A percentile compares a stretch with the other conserved stretches of the same genome.
Evolutionary conservation across 2,888 invertebrate species (phyloP).

Genomic region (Allygus modestus): DNA sequence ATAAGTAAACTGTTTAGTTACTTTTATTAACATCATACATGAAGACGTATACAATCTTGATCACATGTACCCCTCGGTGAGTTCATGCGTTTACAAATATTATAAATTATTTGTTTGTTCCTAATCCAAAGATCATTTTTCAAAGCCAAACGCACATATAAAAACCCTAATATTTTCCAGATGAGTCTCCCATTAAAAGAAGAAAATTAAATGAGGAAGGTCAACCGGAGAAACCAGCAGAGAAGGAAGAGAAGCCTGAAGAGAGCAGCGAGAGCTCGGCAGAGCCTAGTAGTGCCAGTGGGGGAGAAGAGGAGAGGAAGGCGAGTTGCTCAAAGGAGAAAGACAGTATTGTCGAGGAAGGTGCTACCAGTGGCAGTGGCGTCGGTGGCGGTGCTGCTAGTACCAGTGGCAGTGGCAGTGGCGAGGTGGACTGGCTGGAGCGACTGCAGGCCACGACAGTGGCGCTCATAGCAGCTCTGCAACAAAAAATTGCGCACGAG

Average conservation of each 20-base stretch:
- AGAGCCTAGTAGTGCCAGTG: background rate
- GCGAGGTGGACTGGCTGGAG: constrained; percentile 60
- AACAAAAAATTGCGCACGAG: constrained; percentile 60
- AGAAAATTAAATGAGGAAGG: constrained; percentile 53
- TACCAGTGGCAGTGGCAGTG: background rate
- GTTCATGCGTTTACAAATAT: no score
- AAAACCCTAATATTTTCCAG: constrained; percentile 28
- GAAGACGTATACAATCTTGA: no score
- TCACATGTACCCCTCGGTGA: no score
- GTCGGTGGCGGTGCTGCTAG: background rate
- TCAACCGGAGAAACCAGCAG: background rate
- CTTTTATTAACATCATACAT: no score
- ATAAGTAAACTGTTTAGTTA: no score
- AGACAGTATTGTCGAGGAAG: background rate
- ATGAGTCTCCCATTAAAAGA: constrained; percentile 59
- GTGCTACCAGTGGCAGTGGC: background rate
- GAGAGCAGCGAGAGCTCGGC: background rate
- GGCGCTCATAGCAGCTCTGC: constrained; percentile 57
- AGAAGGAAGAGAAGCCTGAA: constrained; percentile 49
- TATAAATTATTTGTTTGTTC: no score
- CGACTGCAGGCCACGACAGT: constrained; percentile 57
- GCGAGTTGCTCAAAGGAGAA: constrained; percentile 61
- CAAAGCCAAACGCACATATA: no score
- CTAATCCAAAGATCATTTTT: no score
- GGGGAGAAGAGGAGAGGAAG: constrained; percentile 11